Evolutionary conservation across 1,140 invertebrate species (phyloP).

Genomic region (Drosophila hydei): DNA sequence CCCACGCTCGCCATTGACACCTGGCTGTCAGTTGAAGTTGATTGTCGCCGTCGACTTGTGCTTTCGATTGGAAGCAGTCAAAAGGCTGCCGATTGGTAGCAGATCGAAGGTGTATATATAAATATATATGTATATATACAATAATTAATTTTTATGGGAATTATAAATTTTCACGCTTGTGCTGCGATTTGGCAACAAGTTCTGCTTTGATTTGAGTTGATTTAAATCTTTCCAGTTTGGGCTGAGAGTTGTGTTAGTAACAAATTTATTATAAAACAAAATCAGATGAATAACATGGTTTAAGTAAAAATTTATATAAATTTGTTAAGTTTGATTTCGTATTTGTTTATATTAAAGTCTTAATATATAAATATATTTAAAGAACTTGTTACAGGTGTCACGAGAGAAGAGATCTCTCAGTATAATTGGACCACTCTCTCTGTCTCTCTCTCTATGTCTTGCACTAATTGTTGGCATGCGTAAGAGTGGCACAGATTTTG

Average conservation of each 20-base stretch:
- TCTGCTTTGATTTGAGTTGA: neutral
- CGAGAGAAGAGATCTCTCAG: too few species aligned
- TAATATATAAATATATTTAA: too few species aligned
- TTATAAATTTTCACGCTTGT: conserved; percentile 48
- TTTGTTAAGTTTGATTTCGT: too few species aligned
- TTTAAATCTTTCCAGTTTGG: neutral
- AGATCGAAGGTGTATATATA: conserved; percentile 44
- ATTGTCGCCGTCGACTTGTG: conserved; percentile 36
- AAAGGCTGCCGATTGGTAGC: conserved; percentile 58
- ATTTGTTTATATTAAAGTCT: too few species aligned
- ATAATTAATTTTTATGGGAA: conserved; percentile 40
- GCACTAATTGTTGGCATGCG: neutral
- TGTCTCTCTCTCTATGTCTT: neutral
- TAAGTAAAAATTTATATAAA: too few species aligned
- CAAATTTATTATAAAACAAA: neutral
- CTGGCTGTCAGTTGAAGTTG: conserved; percentile 60
- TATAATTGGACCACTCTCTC: too few species aligned
- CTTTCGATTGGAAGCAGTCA: conserved; percentile 32
- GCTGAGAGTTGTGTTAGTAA: neutral
- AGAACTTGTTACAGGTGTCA: too few species aligned
- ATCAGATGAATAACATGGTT: too few species aligned
- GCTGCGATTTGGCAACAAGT: neutral
- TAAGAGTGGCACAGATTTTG: conserved; percentile 7
- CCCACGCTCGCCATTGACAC: conserved; percentile 69
- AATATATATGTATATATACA: neutral